Evolutionary conservation across 2,888 invertebrate species (phyloP).

Genomic region (Trimorus sp.): DNA sequence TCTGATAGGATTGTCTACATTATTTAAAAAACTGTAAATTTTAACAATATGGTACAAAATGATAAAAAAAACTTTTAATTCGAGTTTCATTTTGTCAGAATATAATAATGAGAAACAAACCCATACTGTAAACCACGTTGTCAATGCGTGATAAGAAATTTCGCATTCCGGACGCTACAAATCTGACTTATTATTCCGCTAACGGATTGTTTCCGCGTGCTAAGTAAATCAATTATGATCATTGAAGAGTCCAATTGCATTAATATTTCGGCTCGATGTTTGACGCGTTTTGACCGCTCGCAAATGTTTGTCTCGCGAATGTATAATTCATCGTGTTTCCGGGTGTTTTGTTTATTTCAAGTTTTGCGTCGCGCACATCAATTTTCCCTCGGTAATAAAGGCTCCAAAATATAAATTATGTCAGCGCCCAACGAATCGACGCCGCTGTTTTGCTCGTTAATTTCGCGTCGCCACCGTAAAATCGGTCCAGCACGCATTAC

Average conservation of each 20-base stretch:
- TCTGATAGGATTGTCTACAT: too few relatives aligned
- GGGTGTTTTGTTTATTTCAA: conserved; percentile 12
- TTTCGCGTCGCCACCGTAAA: background rate
- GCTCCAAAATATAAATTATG: conserved; percentile 12
- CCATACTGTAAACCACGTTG: too few relatives aligned
- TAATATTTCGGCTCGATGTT: conserved; percentile 43
- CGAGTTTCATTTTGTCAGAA: too few relatives aligned
- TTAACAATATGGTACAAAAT: too few relatives aligned
- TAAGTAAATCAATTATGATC: conserved; percentile 48
- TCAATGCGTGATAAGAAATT: too few relatives aligned
- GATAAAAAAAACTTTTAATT: too few relatives aligned
- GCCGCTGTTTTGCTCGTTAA: background rate
- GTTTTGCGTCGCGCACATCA: background rate
- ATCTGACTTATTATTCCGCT: conserved; percentile 6
- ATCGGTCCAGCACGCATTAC: too few relatives aligned
- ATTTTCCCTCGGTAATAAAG: conserved; percentile 4
- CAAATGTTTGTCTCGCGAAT: conserved; percentile 30
- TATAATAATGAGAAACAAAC: too few relatives aligned
- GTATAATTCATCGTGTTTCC: conserved; percentile 41
- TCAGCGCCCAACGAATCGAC: background rate
- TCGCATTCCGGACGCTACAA: too few relatives aligned
- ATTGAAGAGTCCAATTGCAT: conserved; percentile 45
- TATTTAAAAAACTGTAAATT: too few relatives aligned
- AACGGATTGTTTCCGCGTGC: conserved; percentile 33
- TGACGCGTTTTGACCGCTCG: conserved; percentile 31